Conservation (phyloP, 2,113 vertebrate genomes). For the Lophura nycthemera region DNA sequence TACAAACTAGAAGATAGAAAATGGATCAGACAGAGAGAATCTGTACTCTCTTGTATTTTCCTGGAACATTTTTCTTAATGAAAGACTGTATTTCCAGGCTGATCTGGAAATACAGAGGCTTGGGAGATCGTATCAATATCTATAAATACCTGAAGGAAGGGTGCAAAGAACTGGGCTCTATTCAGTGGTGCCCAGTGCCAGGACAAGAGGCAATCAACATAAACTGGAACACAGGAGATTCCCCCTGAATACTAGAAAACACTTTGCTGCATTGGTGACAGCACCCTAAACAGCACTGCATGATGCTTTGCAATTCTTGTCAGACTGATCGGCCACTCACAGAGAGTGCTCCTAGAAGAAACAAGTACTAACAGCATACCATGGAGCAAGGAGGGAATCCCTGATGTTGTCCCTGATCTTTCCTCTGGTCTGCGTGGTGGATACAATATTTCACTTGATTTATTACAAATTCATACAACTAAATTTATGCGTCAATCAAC, state of each 20-base stretch:
- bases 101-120: neutral
- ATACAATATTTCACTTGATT: neutral
- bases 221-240: neutral
- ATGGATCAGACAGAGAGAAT: neutral
- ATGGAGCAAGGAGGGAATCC: neutral
- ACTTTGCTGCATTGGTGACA: neutral
- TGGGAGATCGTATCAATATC: neutral
- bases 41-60: neutral
- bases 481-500: neutral
- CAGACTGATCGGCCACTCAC: neutral
- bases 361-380: fast-evolving
- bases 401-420: neutral
- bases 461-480: neutral
- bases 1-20: neutral
- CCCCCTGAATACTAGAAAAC: neutral
- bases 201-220: neutral
- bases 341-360: neutral
- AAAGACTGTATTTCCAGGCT: neutral
- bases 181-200: neutral
- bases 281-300: neutral
- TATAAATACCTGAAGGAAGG: neutral
- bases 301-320: neutral
- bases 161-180: neutral
- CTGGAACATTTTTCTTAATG: neutral
- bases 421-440: neutral